Base-by-base conservation (phyloP, 2,113 vertebrate species). In the Poeciliopsis occidentalis region DNA sequence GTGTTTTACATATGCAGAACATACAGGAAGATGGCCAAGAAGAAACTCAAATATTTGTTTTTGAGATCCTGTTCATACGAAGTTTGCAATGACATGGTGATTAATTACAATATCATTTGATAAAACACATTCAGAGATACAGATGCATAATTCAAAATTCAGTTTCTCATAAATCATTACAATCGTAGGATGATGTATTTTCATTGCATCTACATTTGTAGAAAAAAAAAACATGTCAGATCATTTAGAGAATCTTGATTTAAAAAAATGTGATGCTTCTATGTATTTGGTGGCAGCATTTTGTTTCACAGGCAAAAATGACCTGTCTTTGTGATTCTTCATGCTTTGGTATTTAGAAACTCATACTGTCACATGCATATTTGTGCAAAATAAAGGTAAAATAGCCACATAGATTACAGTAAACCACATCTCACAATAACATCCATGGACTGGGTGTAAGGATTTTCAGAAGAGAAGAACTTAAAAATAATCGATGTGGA, bases 1-100 rank as follows among this genome's bases (percentile, higher is more conserved):
- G 77, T 60, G 60, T 69, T 82, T 72, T 67, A 85, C 69, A 92
- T 84, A 91, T 88, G 91, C 86, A 64, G 75, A 73, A 85, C 87
- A 87, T 73, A 84, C 69, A 77, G 27, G 78, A 84, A 66, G 73
- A 69, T 76, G 34, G 26, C 51, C 19, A 47, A 17, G 60, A 34
- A 62, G 24, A 67, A 64, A 32, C 62, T 87, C 76, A 79, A 71
- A 47, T 65, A 54, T 0, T 44, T 69, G 6, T 79, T 61, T 73
- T 68, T 29, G 41, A 51, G 11, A n/a, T 13, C n/a, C 47, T 31
- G 15, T 32, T 3, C 77, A 47, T 19, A 47, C 17, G 65, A 41
- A 64, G 15, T 66, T 44, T 60, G n/a, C 63, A 24, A 24, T 63
- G 31, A 71, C n/a, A 19, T 60, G 37, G 60, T 31, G 2, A 34